Evolutionary conservation across 2,888 invertebrate species (phyloP).

Genomic region (Ernsta delagoae): DNA sequence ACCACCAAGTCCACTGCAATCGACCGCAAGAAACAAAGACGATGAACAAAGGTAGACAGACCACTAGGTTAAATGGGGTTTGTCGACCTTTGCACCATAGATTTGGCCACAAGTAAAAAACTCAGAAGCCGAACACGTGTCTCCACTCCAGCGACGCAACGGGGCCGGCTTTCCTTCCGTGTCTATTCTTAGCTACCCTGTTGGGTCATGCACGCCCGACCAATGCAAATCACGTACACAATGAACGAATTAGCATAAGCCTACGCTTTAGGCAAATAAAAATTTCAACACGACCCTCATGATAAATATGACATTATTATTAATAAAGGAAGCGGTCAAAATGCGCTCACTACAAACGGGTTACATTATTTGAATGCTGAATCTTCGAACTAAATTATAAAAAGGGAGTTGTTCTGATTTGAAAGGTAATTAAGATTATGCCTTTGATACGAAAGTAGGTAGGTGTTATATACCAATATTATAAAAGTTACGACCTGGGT

Average conservation of each 20-base stretch:
- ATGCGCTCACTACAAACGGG: conserved; percentile 6
- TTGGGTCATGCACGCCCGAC: conserved; percentile 73
- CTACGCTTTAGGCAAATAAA: conserved; percentile 54
- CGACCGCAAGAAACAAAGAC: no score
- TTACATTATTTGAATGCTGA: not conserved
- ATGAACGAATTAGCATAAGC: conserved; percentile 68
- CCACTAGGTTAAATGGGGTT: not conserved
- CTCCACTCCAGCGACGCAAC: conserved; percentile 59
- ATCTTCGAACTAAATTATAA: not conserved
- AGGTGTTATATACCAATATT: not conserved
- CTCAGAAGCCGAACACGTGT: conserved; percentile 65
- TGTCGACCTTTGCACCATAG: not conserved
- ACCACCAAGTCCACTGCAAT: no score
- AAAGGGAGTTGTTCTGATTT: not conserved
- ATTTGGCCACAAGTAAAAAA: conserved; percentile 39
- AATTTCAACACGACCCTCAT: conserved; percentile 39
- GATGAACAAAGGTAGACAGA: no score
- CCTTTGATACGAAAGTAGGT: not conserved
- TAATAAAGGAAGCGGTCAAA: conserved; percentile 38
- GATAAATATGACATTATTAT: conserved; percentile 30
- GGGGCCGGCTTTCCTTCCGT: conserved; percentile 79
- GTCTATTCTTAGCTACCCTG: conserved; percentile 73
- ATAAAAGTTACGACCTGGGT: conserved; percentile 6
- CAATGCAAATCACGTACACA: conserved; percentile 75
- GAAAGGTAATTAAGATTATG: conserved; percentile 1